Base-by-base conservation (phyloP, 1,140 invertebrate genomes). In the Papilio polytes region DNA sequence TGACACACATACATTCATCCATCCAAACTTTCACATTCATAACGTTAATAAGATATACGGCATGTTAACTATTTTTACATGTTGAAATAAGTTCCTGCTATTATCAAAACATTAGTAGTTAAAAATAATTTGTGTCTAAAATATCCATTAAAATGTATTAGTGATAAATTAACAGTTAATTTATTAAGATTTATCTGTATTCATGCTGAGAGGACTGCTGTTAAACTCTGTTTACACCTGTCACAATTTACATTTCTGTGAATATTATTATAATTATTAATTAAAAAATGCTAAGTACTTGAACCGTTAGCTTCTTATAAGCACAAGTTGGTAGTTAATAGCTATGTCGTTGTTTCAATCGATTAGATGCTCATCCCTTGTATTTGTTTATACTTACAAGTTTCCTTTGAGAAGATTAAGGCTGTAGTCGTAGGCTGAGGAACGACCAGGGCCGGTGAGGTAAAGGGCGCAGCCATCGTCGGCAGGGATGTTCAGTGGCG, bases 381-480 rank as follows among this genome's bases (percentile, higher is more conserved):
- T 22, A 26, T 31, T 18, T 63, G 6, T 63, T 66, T 31, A 12
- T 86, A 93, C 93, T 94, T 84, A 94, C 92, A 93, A 93, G 84
- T 94, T 94, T 51, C 97, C 97, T 86, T 97, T 96, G 9, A 98
- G 96, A 76, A 98, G 95, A 94, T 98, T 98, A 80, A 97, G 96
- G 85, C 97, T 97, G 90, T 98, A 98, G 92, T 98, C 97, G 87
- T 97, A 98, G 44, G 97, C 96, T 81, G 96, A 98, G 80, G 97
- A 97, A 84, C 97, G 96, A 80, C 97, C 97, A 0, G 96, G 96
- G 20, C 97, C 97, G 80, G 96, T 96, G 66, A 98, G 91, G 82
- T 98, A 94, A 26, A 98, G 94, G 9, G 98, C 98, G 90, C 98
- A 98, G 83, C 98, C 97, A 73, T 95, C 95, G 84, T 96, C 95